Base-by-base conservation (phyloP, 1,140 invertebrate genomes). In the Zelostemma sp. region DNA sequence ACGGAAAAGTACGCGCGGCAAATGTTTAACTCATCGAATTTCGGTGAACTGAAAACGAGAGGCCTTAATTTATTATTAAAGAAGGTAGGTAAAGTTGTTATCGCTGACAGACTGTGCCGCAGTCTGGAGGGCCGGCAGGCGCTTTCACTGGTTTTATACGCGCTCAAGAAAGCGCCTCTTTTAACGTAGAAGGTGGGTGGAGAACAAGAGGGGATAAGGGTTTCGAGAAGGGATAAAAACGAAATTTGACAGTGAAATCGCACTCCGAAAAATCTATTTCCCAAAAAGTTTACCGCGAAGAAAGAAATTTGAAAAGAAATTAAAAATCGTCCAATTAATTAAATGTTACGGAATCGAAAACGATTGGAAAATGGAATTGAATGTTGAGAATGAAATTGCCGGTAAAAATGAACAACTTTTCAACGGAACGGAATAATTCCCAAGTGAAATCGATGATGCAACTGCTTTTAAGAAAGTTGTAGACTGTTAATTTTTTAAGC, bases 101-200 rank as follows among this genome's bases (percentile, higher is more conserved):
- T 74, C 79, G 77, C 79, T 82, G 76, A 76, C 80, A 77, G 78
- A 83, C 78, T 78, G 70, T 78, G 73, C 76, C 75, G 75, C 80
- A 76, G 77, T 85, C 84, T 85, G 82, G 82, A 85, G 80, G 75
- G 79, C 77, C 80, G 77, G 64, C 68, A 73, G 75, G 68, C 75
- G 81, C 83, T 85, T 85, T 85, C 83, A 85, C 82, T 77, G 80
- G 80, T 80, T 84, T 85, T 85, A 85, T 85, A 85, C 78, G 77
- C 67, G 70, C 60, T 76, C 77, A 82, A 65, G 77, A 81, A 80
- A 83, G 81, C 79, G 79, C 80, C 77, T 83, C 79, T 80, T 83
- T 77, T 69, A 58, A 69, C 59, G 68, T 68, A 50, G 68, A 78
- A 72, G 76, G 74, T 78, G 76, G 73, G 59, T 60, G 63, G 59